A percentile compares a stretch with the other conserved stretches of the same genome.
Conservation (phyloP, 2,113 vertebrate genomes). For the Holacanthus passer region DNA sequence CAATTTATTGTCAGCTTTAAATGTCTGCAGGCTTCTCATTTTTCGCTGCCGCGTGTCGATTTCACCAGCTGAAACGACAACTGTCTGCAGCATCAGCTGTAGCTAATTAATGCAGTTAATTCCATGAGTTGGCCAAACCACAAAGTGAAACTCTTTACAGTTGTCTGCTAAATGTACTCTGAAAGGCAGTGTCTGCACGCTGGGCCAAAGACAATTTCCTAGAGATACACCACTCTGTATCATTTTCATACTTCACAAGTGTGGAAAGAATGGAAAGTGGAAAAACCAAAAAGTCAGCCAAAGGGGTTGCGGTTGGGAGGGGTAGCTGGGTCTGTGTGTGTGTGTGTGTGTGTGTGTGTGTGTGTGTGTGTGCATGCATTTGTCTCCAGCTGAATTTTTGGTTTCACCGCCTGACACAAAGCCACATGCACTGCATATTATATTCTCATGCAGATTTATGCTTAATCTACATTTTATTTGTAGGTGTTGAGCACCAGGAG, state of each 20-base stretch:
- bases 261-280: conserved; percentile 58
- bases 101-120: conserved; percentile 47
- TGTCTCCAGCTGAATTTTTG: conserved; percentile 15
- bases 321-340: background rate
- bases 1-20: conserved; percentile 7
- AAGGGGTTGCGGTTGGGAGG: conserved; percentile 28
- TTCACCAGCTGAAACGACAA: conserved; percentile 19
- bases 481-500: background rate
- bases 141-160: conserved; percentile 40
- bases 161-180: conserved; percentile 51
- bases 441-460: conserved; percentile 31
- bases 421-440: conserved; percentile 37
- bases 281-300: conserved; percentile 57
- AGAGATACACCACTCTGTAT: conserved; percentile 36
- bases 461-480: conserved; percentile 41
- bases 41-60: background rate
- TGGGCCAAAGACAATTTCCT: conserved; percentile 47
- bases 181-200: conserved; percentile 20
- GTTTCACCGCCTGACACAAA: conserved; percentile 24
- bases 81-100: conserved; percentile 36
- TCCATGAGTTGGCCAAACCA: conserved; percentile 35
- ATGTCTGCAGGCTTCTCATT: conserved; percentile 10
- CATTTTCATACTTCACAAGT: conserved; percentile 54
- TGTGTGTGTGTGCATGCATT: background rate
- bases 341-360: conserved; percentile 1